phyloP scores from a whole-genome alignment of 2,113 vertebrate genomes.

The Thermophis baileyi region DNA sequence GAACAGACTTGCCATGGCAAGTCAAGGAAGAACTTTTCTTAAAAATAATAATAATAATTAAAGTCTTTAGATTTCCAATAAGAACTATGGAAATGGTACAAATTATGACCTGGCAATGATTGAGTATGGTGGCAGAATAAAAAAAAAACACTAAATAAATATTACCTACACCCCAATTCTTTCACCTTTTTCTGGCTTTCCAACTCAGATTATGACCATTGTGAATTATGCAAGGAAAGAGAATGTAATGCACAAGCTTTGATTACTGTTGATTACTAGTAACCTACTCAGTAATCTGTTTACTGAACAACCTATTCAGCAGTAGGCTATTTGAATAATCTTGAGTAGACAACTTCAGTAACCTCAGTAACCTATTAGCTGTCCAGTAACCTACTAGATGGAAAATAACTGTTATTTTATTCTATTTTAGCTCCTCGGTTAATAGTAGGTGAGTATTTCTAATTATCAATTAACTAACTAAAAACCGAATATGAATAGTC shows the following conservation, averaged over 20 bases:
- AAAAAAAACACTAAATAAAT: too few relatives aligned
- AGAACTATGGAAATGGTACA: neutral
- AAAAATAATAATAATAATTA: neutral
- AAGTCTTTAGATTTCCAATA: neutral
- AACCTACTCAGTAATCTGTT: neutral
- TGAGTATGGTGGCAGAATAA: too few relatives aligned
- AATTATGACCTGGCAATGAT: neutral
- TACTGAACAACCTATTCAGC: neutral
- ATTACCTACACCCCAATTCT: neutral
- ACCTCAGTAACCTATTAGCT: neutral
- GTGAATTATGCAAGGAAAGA: neutral
- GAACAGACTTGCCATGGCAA: neutral
- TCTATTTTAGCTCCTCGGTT: accelerated
- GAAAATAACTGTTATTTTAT: neutral
- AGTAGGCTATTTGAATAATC: neutral
- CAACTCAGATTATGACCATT: neutral
- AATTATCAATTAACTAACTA: neutral
- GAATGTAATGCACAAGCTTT: neutral
- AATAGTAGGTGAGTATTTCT: neutral
- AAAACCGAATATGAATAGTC: neutral
- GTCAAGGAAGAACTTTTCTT: too few relatives aligned
- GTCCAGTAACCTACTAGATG: neutral
- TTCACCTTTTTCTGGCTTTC: neutral
- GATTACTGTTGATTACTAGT: neutral
- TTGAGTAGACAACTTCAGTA: neutral